Percentiles rank a stretch among this genome's conserved stretches.
phyloP scores from a whole-genome alignment of 2,797 vertebrate genomes.

The Gymnocypris eckloni region DNA sequence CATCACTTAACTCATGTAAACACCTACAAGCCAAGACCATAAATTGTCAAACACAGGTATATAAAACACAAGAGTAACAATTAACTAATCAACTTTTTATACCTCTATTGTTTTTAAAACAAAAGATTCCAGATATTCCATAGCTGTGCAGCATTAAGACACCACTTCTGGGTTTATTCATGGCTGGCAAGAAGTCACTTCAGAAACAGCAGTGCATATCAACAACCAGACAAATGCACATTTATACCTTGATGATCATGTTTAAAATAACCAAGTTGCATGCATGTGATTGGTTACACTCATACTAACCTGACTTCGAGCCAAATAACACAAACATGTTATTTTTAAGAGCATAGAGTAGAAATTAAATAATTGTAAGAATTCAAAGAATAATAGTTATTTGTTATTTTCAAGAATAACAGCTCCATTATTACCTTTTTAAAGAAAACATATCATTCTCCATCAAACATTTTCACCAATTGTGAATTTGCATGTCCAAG shows the following conservation, averaged over 20 bases:
- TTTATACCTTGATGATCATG: not conserved
- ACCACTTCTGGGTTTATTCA: not conserved
- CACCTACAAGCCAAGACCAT: no score
- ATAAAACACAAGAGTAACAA: no score
- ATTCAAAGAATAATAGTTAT: no score
- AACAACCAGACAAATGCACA: not conserved
- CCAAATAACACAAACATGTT: not conserved
- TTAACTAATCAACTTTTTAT: no score
- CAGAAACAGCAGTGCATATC: not conserved
- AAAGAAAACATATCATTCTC: not conserved
- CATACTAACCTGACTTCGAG: not conserved
- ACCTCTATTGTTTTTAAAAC: no score
- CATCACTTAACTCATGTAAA: no score
- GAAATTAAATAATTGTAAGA: no score
- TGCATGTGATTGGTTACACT: not conserved
- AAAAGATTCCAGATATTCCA: no score
- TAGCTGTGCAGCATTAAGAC: not conserved
- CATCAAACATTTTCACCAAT: not conserved
- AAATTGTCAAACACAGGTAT: no score
- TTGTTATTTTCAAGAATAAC: not conserved
- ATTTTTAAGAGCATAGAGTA: not conserved
- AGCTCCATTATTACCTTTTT: not conserved
- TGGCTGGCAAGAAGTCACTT: not conserved
- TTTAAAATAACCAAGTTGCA: constrained; percentile 9
- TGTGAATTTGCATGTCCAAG: no score